Evolutionary conservation across 2,797 vertebrate species (phyloP).

Genomic region (Pseudochirops corinnae): DNA sequence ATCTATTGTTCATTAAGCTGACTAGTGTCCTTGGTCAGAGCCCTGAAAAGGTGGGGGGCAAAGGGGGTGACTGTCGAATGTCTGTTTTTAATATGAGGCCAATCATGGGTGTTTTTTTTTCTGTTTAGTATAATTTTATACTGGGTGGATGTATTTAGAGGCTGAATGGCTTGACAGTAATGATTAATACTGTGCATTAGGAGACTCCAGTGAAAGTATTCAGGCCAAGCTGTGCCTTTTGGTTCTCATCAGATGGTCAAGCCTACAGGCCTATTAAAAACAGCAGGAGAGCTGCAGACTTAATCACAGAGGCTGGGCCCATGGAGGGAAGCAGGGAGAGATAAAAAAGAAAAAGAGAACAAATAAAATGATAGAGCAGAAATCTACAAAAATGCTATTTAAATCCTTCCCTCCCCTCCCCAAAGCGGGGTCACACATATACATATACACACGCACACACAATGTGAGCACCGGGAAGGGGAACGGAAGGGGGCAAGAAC

Average conservation of each 20-base stretch:
- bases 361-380: slow-evolving; percentile 62
- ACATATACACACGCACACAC: neutral
- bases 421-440: neutral
- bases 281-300: slow-evolving; percentile 89
- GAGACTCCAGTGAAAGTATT: slow-evolving; percentile 90
- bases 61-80: slow-evolving; percentile 60
- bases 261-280: slow-evolving; percentile 88
- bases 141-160: slow-evolving; percentile 89
- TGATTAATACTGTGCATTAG: slow-evolving; percentile 92
- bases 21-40: slow-evolving; percentile 66
- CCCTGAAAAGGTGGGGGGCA: slow-evolving; percentile 27
- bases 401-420: slow-evolving; percentile 5
- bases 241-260: slow-evolving; percentile 88
- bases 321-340: slow-evolving; percentile 80
- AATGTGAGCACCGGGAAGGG: neutral
- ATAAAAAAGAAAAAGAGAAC: slow-evolving; percentile 72
- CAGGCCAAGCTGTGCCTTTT: slow-evolving; percentile 87
- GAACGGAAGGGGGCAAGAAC: neutral
- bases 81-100: slow-evolving; percentile 79
- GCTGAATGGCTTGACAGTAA: slow-evolving; percentile 88
- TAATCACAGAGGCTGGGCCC: slow-evolving; percentile 89
- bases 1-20: slow-evolving; percentile 44
- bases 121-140: slow-evolving; percentile 84
- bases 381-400: slow-evolving; percentile 48
- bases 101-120: slow-evolving; percentile 62